Evolutionary conservation across 2,797 vertebrate species (phyloP), one percentile per base, ranked within the genome.

Genomic region (Coreius guichenoti): DNA sequence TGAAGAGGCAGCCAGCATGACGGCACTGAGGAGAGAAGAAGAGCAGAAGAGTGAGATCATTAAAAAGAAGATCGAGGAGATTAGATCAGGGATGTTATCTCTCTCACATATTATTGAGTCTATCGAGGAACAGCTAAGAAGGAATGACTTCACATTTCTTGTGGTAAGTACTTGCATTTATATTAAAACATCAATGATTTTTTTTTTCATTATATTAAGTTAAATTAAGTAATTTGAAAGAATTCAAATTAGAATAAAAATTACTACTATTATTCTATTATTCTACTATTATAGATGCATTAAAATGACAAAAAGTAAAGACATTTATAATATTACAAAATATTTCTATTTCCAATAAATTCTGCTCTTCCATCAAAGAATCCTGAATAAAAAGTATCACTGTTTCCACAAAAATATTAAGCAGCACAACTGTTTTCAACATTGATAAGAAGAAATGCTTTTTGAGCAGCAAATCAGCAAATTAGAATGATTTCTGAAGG

Each of bases 1-100:
- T 31, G 88, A 90, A 86, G 88, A 90, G 58, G 82, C 84, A 11
- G 51, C 80, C 45, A 83, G 86, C 36, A 51, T 88, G 23, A 72
- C 45, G n/a, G 69, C 80, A 5, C 77, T 90, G 33, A 88, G 69
- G 65, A 81, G 80, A 31, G 88, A 89, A 56, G 85, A 88, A 39
- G 80, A 86, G 8, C 79, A 88, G 36, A 89, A 58, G 68, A 89
- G 61, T 51, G 80, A 83, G 51, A 82, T 82, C 23, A 51, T 89
- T 49, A 78, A 86, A 61, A 88, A 85, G 69, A 88, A 85, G 21
- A 84, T 80, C 5, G 86, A 89, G 13, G 86, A 90, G 61, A 80
- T 88, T 39, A 65, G 67, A 39, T 75, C 84, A 36, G 84, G 82
- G 74, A 90, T 89, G 19, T 67, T 70, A 8, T 86, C 72, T 13